Conservation (phyloP, 1,140 invertebrate species). For the Drosophila erecta region DNA sequence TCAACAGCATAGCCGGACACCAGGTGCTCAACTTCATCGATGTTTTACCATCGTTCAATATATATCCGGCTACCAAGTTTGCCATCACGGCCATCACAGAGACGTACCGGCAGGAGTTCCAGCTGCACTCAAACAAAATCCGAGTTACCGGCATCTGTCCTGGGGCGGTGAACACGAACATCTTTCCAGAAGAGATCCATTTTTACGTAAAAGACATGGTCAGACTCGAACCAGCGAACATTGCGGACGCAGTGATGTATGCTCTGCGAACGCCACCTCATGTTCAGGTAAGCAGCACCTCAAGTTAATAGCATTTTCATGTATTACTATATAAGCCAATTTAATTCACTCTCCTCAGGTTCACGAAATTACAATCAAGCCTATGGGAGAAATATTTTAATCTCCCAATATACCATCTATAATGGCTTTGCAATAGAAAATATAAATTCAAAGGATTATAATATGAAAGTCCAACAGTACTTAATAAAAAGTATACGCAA, state of each 20-base stretch:
- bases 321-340: not conserved
- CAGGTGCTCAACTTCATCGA: constrained; percentile 81
- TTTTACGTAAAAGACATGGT: constrained; percentile 74
- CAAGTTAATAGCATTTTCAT: no score
- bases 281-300: constrained; percentile 86
- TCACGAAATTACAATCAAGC: constrained; percentile 84
- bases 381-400: constrained; percentile 84
- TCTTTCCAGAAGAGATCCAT: constrained; percentile 83
- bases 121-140: constrained; percentile 86
- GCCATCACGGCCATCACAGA: constrained; percentile 88
- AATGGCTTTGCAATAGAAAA: no score
- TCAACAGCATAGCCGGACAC: constrained; percentile 83
- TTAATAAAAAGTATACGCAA: no score
- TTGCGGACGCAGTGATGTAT: constrained; percentile 87
- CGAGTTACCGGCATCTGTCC: constrained; percentile 87
- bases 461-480: no score
- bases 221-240: constrained; percentile 84
- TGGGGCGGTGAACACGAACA: constrained; percentile 87
- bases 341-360: constrained; percentile 65
- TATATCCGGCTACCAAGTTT: constrained; percentile 88
- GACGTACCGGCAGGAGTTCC: constrained; percentile 87
- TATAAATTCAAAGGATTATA: no score
- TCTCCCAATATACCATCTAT: no score
- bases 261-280: constrained; percentile 86
- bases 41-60: constrained; percentile 84